Evolutionary conservation across 2,888 invertebrate species (phyloP), one percentile per base, ranked within the genome.

Genomic region (Boloria selene): DNA sequence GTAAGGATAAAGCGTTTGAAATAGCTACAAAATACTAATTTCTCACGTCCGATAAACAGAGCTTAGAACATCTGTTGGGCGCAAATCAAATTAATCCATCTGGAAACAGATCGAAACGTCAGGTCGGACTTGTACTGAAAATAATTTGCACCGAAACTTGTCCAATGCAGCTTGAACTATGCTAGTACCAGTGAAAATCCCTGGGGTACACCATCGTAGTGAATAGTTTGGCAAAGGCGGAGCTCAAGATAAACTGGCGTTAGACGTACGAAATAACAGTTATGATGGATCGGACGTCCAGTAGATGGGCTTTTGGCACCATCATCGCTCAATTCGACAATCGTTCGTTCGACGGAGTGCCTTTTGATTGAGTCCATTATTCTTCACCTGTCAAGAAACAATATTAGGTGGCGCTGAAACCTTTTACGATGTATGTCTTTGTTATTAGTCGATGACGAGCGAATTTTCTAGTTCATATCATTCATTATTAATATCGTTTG

Each of bases 81-180:
- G 78, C 82, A 90, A 88, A 92, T 92, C 90, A 90, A 89, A 90
- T 91, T 90, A 90, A 92, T 91, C 91, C 91, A 92, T 92, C 90
- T 90, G 84, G 84, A 81, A 85, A 81, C 86, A 86, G 86, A 92
- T 91, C 91, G 91, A 90, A 92, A 90, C 87, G 91, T 89, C 91
- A 90, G 85, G 74, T 79, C 79, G 83, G 81, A 82, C 85, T 81
- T 82, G 84, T 84, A 85, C 83, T 86, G 87, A 87, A 90, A 88
- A 90, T 88, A 87, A 90, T 90, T 90, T 88, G 85, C 84, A 83
- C 79, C 71, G 72, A 72, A 77, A 77, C 74, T 73, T 71, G 72
- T 60, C 85, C 85, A 81, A 63, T 61, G 22, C 68, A 61, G 42
- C 55, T 72, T 76, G 85, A 77, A 7, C 83, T 64, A 50, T 64